Evolutionary conservation across 1,140 invertebrate genomes (phyloP).

Genomic region (Lepidurus packardi): DNA sequence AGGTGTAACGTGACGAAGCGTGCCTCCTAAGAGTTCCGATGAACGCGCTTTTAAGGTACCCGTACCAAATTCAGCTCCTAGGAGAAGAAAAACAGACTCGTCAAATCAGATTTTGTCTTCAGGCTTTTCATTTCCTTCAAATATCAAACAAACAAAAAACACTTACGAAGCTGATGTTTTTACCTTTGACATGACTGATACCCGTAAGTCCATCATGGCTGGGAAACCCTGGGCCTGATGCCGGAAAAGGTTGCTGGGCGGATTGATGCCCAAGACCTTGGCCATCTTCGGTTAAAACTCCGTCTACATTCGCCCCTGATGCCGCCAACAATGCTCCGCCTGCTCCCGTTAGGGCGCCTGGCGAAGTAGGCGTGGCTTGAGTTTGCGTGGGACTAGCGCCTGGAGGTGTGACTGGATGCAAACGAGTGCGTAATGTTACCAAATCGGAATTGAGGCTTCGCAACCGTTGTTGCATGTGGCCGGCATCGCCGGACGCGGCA

Average conservation of each 20-base stretch:
- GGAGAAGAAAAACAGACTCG: background rate
- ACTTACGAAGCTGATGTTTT: background rate
- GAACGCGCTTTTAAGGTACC: slow-evolving; percentile 25
- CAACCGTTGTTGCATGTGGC: slow-evolving; percentile 79
- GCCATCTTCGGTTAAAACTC: slow-evolving; percentile 24
- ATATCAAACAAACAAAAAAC: background rate
- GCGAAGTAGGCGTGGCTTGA: slow-evolving; percentile 27
- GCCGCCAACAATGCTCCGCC: slow-evolving; percentile 47
- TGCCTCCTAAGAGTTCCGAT: slow-evolving; percentile 24
- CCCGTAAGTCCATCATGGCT: background rate
- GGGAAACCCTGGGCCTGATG: background rate
- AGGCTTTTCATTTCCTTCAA: background rate
- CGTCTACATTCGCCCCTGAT: slow-evolving; percentile 24
- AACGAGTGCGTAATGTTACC: slow-evolving; percentile 76
- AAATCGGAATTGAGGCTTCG: slow-evolving; percentile 81
- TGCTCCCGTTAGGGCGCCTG: slow-evolving; percentile 38
- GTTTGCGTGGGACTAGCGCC: slow-evolving; percentile 26
- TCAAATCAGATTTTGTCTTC: background rate
- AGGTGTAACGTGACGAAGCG: slow-evolving; percentile 26
- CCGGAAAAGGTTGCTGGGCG: slow-evolving; percentile 2
- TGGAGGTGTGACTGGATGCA: slow-evolving; percentile 45
- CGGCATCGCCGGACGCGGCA: slow-evolving; percentile 87
- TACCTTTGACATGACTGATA: background rate
- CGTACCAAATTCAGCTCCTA: background rate
- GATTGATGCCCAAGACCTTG: background rate